Evolutionary conservation across 2,113 vertebrate genomes (phyloP).

Genomic region (Platysternon megacephalum): DNA sequence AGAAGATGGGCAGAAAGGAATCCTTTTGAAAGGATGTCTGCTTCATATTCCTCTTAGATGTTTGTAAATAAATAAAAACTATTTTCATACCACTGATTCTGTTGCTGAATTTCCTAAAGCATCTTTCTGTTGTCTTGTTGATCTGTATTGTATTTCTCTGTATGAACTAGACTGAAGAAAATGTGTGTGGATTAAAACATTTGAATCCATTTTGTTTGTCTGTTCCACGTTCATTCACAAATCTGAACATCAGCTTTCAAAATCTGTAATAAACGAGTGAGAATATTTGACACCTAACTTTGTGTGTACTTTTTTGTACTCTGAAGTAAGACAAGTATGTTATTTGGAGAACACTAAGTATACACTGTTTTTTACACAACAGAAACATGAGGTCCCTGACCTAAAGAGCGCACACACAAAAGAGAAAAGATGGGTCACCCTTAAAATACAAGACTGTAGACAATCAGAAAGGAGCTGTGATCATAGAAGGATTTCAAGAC

Average conservation of each 20-base stretch:
- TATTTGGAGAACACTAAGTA: neutral
- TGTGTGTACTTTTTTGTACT: neutral
- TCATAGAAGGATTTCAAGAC: neutral
- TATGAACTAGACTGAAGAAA: slow-evolving; percentile 38
- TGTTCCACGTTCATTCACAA: neutral
- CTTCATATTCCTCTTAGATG: neutral
- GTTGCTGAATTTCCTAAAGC: neutral
- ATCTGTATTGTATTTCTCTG: slow-evolving; percentile 39
- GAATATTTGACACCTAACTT: neutral
- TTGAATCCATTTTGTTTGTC: slow-evolving; percentile 18
- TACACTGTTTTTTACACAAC: neutral
- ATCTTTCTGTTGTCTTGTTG: slow-evolving; percentile 20
- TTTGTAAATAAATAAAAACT: neutral
- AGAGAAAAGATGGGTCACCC: too few relatives aligned
- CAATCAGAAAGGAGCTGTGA: neutral
- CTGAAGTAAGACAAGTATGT: neutral
- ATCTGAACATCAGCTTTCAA: neutral
- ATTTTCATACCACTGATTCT: slow-evolving; percentile 13
- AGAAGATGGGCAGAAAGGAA: neutral
- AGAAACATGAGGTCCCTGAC: neutral
- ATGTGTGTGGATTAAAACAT: slow-evolving; percentile 54
- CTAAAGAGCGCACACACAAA: neutral
- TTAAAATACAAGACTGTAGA: neutral
- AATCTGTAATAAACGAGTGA: accelerated
- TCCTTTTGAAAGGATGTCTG: neutral